Conservation (phyloP, 2,113 vertebrate species). For the Poeciliopsis turrubarensis region DNA sequence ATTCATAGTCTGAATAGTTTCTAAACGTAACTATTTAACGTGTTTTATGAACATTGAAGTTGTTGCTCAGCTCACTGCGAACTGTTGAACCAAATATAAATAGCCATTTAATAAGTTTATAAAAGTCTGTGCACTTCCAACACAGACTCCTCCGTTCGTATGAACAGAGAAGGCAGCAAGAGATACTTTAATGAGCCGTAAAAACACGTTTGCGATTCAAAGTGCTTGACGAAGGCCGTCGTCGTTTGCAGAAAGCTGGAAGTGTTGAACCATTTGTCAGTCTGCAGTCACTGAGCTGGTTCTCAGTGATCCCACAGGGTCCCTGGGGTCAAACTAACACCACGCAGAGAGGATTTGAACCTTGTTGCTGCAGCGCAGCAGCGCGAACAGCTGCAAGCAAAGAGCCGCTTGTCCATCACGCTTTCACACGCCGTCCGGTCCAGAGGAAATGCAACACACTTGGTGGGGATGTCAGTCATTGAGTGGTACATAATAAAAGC, state of each 20-base stretch:
- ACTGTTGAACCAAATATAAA: no score
- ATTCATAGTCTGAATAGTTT: no score
- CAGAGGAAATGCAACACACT: background rate
- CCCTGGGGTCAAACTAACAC: background rate
- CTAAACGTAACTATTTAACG: no score
- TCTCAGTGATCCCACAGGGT: background rate
- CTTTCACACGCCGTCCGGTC: background rate
- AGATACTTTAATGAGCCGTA: background rate
- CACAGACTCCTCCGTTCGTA: background rate
- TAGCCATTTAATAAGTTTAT: no score
- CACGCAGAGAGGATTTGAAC: background rate
- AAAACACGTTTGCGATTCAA: background rate
- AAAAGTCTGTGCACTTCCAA: background rate
- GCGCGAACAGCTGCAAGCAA: background rate
- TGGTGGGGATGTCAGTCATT: no score
- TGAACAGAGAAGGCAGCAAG: background rate
- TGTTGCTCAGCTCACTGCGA: no score
- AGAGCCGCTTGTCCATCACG: background rate
- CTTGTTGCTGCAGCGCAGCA: background rate
- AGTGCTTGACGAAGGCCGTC: background rate
- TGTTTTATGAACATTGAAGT: no score
- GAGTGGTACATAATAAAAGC: no score
- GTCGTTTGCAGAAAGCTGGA: background rate
- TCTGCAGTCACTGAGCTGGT: background rate
- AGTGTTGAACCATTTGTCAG: background rate